These are phyloP conservation scores for Agrenia bidenticulata DNA, from an alignment of 2,888 invertebrate genomes.

Conservation along the genomic window DNA sequence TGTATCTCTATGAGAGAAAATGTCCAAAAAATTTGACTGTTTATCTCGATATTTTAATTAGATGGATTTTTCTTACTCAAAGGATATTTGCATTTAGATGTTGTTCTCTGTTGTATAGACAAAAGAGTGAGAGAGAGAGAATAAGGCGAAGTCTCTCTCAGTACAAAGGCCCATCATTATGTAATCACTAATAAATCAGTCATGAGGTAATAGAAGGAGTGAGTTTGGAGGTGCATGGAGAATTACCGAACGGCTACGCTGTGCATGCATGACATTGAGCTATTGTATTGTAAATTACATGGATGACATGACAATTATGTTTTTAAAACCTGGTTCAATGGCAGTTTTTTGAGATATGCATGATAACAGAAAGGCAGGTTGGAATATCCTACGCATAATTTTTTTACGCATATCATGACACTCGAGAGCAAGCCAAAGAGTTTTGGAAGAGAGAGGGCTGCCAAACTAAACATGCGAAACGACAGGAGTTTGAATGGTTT, in stretches of 20 bases:
- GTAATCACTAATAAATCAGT: conserved; percentile 9
- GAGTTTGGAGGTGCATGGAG: neutral
- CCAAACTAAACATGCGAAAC: conserved; percentile 3
- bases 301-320: conserved; percentile 18
- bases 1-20: too few relatives aligned
- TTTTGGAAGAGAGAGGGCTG: neutral
- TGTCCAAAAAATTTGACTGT: too few relatives aligned
- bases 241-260: too few relatives aligned
- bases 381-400: too few relatives aligned
- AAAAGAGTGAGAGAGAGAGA: too few relatives aligned
- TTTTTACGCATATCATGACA: too few relatives aligned
- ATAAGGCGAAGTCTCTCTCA: neutral
- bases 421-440: too few relatives aligned
- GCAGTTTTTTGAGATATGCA: too few relatives aligned
- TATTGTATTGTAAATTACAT: conserved; percentile 14
- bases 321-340: conserved; percentile 7
- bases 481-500: too few relatives aligned
- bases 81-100: neutral
- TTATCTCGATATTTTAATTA: neutral
- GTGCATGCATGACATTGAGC: conserved; percentile 3
- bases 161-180: neutral
- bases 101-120: too few relatives aligned
- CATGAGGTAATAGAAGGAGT: neutral
- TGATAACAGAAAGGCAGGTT: too few relatives aligned
- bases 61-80: neutral